Percentiles rank a stretch among this genome's conserved stretches.
Evolutionary conservation across 2,888 invertebrate species (phyloP).

Genomic region (Scrobipalpa costella): DNA sequence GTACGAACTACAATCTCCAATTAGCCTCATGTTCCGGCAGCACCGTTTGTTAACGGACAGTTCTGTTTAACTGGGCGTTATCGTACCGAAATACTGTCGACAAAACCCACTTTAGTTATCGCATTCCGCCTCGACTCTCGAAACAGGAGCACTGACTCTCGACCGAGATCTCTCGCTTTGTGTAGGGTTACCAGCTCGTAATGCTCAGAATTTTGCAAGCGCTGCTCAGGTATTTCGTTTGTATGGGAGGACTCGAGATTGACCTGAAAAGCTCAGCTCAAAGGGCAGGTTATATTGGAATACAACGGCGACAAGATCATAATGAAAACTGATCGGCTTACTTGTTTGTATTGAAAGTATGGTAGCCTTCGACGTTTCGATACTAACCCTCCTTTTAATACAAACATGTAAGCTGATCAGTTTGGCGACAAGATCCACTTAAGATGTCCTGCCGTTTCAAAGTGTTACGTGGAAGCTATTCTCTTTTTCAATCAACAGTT

Average conservation of each 20-base stretch:
- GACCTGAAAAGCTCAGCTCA: background rate
- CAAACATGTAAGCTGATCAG: too few species aligned
- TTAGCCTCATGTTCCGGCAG: slow-evolving; percentile 34
- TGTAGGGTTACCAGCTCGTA: slow-evolving; percentile 33
- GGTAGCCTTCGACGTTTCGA: too few species aligned
- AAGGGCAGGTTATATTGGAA: background rate
- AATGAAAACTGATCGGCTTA: too few species aligned
- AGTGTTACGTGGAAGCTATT: too few species aligned
- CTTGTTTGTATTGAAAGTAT: too few species aligned
- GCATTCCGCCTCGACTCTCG: slow-evolving; percentile 70
- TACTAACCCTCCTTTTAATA: too few species aligned
- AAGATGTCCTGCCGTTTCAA: background rate
- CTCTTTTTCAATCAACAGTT: background rate
- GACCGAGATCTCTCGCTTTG: slow-evolving; percentile 68
- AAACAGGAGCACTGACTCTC: slow-evolving; percentile 66
- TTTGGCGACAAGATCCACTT: background rate
- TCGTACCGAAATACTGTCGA: slow-evolving; percentile 62
- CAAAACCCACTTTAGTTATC: slow-evolving; percentile 73
- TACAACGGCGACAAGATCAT: background rate
- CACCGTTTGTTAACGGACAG: slow-evolving; percentile 41
- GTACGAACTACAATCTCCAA: slow-evolving; percentile 21
- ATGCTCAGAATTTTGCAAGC: slow-evolving; percentile 27
- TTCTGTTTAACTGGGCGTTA: slow-evolving; percentile 55
- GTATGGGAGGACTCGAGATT: slow-evolving; percentile 30
- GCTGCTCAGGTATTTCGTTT: slow-evolving; percentile 29